phyloP scores from a whole-genome alignment of 1,140 invertebrate genomes.

The Meloidogyne chitwoodi region DNA sequence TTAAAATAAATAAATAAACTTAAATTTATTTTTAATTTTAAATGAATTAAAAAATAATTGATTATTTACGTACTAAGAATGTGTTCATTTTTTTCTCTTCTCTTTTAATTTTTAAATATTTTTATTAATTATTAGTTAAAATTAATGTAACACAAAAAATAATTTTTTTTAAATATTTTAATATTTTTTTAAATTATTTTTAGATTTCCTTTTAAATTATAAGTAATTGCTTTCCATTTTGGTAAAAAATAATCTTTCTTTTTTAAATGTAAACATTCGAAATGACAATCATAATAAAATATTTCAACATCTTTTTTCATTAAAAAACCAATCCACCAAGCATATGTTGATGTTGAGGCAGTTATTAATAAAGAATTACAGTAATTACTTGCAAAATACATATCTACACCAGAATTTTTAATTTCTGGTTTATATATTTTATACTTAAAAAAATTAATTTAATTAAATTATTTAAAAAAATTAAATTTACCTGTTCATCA shows the following conservation, averaged over 20 bases:
- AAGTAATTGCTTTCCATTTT: background rate
- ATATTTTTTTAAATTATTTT: background rate
- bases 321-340: slow-evolving; percentile 38
- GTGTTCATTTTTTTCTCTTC: too few relatives aligned
- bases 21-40: too few relatives aligned
- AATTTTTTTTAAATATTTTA: too few relatives aligned
- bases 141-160: too few relatives aligned
- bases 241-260: background rate
- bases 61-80: too few relatives aligned
- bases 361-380: slow-evolving; percentile 34
- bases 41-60: too few relatives aligned
- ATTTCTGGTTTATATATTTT: slow-evolving; percentile 14
- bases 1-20: too few relatives aligned
- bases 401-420: slow-evolving; percentile 23
- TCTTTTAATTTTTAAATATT: too few relatives aligned
- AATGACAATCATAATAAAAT: background rate
- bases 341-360: slow-evolving; percentile 17
- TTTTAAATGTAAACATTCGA: background rate
- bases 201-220: background rate
- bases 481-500: background rate
- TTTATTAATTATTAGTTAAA: too few relatives aligned
- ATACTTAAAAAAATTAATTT: background rate
- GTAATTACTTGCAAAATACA: slow-evolving; percentile 14
- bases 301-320: background rate
- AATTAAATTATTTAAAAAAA: background rate